Evolutionary conservation across 2,888 invertebrate species (phyloP), one percentile per base, ranked within the genome.

Genomic region (Slavum lentiscoides): DNA sequence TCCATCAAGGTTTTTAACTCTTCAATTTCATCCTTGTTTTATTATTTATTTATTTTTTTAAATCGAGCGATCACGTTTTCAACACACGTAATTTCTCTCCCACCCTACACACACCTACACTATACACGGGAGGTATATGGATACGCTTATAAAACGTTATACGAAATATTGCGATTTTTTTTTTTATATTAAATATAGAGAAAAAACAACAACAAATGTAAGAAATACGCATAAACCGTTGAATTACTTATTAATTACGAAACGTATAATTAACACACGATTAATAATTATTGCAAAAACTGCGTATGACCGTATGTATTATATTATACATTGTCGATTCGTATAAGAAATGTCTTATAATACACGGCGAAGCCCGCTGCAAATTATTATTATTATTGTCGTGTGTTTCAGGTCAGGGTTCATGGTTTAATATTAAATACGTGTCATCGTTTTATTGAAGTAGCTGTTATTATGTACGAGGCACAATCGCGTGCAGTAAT

Each of bases 11-110:
- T 76, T 43, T n/a, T 30, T 43, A 39, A 43, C 75, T 75, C 75
- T 75, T 75, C 67, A 59, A 59, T 68, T 76, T 76, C 75, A 76
- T 76, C 75, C 75, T 76, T 76, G 75, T 76, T 76, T n/a, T 4
- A 4, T 30, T 30, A 30, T 30, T 30, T 30, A 30, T 30, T 30
- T 30, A 30, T 30, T 30, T 2, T 30, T 75, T 68, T 8, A 30
- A 76, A 59, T 68, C 23, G 15, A 76, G 67, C 30, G 58, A 76
- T 76, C 67, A 76, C 75, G 75, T 43, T 76, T 76, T 76, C 66
- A 23, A 43, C 39, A 58, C 74, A 75, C 66, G 58, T 75, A 66
- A 74, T 67, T 19, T 43, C 23, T 58, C 21, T 75, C 66, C 74
- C 66, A 19, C 74, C 23, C 43, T 13, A 49, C 19, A 58, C n/a